phyloP scores from a whole-genome alignment of 1,140 invertebrate genomes.

The Zeugodacus cucurbitae region DNA sequence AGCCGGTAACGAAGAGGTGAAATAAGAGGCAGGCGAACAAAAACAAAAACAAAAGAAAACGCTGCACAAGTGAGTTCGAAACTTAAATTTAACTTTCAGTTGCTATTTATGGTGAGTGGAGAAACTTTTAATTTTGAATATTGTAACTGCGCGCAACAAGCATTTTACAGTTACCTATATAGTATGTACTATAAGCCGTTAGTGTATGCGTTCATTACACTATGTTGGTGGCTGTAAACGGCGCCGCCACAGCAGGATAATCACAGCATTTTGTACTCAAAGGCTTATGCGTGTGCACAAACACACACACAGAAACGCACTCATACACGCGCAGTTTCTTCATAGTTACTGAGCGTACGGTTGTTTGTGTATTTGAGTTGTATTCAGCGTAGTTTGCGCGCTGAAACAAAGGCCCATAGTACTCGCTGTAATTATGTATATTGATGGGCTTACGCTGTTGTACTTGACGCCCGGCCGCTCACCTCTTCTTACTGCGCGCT shows the following conservation, averaged over 20 bases:
- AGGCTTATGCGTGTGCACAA: not conserved
- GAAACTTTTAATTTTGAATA: not conserved
- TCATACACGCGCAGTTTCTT: not conserved
- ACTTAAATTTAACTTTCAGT: not conserved
- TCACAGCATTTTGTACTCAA: not conserved
- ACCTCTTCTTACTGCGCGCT: not conserved
- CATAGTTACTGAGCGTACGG: not conserved
- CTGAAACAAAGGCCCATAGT: not conserved
- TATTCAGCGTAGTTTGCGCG: not conserved
- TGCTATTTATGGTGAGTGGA: not conserved
- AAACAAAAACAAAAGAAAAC: not conserved
- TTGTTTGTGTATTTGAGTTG: not conserved
- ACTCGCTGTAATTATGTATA: not conserved
- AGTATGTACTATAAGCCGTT: not conserved
- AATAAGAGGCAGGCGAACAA: not conserved
- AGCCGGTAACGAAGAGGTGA: not conserved
- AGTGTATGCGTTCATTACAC: not conserved
- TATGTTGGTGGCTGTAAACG: not conserved
- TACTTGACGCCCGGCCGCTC: not conserved
- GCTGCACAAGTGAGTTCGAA: not conserved
- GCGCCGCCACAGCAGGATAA: not conserved
- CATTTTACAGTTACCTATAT: not conserved
- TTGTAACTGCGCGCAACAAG: not conserved
- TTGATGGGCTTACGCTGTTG: not conserved
- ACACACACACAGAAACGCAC: not conserved